Percentiles rank a stretch among this genome's conserved stretches.
These are phyloP conservation scores for Pedetes capensis DNA, from an alignment of 2,113 vertebrate species.

Conservation along the genomic window DNA sequence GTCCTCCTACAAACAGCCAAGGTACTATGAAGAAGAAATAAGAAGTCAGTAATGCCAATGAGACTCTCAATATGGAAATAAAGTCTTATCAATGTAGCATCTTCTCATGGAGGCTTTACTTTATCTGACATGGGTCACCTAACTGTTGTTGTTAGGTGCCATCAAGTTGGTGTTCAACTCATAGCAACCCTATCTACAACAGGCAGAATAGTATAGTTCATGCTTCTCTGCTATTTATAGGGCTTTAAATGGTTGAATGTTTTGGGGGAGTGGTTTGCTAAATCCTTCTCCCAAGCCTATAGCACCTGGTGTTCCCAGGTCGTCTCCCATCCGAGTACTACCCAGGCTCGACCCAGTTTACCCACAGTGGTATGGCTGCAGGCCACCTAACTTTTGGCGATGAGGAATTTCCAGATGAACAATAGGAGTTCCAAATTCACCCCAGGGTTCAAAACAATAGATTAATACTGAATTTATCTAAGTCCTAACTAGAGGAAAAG, in stretches of 20 bases:
- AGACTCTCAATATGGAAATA: background rate
- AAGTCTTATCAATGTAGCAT: background rate
- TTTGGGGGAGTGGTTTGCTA: no score
- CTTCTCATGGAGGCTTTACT: background rate
- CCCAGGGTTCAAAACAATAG: background rate
- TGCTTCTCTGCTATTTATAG: no score
- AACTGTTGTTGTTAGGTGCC: no score
- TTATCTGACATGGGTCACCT: background rate
- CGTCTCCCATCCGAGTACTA: no score
- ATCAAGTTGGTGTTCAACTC: no score
- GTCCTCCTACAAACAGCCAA: background rate
- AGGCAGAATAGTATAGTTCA: no score
- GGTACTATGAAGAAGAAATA: background rate
- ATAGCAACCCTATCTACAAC: no score
- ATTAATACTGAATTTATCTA: background rate
- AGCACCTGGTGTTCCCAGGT: no score
- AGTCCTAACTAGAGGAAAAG: background rate
- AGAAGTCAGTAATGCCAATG: background rate
- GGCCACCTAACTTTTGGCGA: background rate
- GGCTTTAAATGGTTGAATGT: no score
- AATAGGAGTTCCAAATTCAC: background rate
- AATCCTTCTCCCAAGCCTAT: no score
- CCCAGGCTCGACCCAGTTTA: no score
- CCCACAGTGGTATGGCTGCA: no score
- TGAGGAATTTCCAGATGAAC: background rate